Conservation (phyloP, 2,797 vertebrate genomes). For the Mormyrus hasselquistii region DNA sequence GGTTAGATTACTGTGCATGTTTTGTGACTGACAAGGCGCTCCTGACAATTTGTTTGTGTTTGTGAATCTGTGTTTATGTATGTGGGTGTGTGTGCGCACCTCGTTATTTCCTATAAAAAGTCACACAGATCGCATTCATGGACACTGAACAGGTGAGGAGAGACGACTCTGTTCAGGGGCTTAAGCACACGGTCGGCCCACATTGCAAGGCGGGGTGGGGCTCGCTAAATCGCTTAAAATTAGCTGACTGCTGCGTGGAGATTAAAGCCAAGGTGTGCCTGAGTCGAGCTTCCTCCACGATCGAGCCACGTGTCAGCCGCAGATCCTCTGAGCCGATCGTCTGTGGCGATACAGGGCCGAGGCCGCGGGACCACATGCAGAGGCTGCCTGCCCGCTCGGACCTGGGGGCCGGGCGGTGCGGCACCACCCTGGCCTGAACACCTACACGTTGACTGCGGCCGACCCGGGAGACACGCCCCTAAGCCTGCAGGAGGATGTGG, state of each 20-base stretch:
- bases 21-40: not conserved
- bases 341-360: constrained; percentile 59
- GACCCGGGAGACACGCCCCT: constrained; percentile 26
- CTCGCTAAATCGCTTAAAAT: not conserved
- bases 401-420: constrained; percentile 62
- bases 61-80: not conserved
- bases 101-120: not conserved
- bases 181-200: not conserved
- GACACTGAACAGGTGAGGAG: not conserved
- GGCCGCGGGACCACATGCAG: constrained; percentile 52
- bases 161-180: not conserved
- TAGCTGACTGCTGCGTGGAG: not conserved
- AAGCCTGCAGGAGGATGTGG: constrained; percentile 54
- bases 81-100: not conserved
- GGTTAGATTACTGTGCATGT: not conserved
- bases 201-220: not conserved
- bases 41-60: not conserved
- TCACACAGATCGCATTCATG: not conserved
- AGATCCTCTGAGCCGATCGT: constrained; percentile 25
- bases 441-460: constrained; percentile 69
- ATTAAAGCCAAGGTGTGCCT: not conserved
- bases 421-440: constrained; percentile 62
- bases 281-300: not conserved
- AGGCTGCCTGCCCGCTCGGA: constrained; percentile 52
- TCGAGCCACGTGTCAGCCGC: constrained; percentile 24